Percentiles rank a stretch among this genome's conserved stretches.
These are phyloP conservation scores for Selene dorsalis DNA, from an alignment of 2,797 vertebrate species.

Conservation along the genomic window DNA sequence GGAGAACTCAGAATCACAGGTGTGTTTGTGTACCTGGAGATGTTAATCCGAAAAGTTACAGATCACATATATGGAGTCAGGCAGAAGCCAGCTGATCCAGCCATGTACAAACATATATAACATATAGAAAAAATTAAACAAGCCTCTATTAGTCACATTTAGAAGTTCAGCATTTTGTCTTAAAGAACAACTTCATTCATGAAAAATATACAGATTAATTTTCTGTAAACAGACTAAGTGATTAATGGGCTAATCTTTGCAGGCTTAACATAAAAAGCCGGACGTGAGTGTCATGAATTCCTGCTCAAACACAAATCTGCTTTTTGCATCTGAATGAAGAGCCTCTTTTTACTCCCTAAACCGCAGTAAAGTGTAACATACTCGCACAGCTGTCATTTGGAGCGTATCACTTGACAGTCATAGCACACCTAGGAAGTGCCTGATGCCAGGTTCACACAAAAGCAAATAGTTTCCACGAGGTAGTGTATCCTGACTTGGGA, in stretches of 20 bases:
- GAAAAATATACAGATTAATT: too few relatives aligned
- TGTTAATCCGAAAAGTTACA: background rate
- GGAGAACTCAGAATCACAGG: background rate
- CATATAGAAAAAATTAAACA: too few relatives aligned
- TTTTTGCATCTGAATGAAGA: background rate
- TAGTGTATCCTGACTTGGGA: background rate
- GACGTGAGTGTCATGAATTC: background rate
- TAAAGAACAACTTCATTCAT: too few relatives aligned
- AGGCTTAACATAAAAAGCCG: background rate
- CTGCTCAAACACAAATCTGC: background rate
- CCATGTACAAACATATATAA: background rate
- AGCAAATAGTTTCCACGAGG: background rate
- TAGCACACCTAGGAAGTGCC: background rate
- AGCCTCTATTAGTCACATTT: too few relatives aligned
- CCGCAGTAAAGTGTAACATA: constrained; percentile 1
- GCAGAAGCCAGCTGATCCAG: background rate
- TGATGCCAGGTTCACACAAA: background rate
- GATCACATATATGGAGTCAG: background rate
- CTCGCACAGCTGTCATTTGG: background rate
- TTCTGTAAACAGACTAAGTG: too few relatives aligned
- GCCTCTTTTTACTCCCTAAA: background rate
- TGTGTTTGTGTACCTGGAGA: background rate
- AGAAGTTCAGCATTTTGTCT: too few relatives aligned
- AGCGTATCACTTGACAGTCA: background rate
- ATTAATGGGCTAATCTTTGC: background rate